Conservation (phyloP, 2,888 invertebrate genomes). For the Conus canariensis region DNA sequence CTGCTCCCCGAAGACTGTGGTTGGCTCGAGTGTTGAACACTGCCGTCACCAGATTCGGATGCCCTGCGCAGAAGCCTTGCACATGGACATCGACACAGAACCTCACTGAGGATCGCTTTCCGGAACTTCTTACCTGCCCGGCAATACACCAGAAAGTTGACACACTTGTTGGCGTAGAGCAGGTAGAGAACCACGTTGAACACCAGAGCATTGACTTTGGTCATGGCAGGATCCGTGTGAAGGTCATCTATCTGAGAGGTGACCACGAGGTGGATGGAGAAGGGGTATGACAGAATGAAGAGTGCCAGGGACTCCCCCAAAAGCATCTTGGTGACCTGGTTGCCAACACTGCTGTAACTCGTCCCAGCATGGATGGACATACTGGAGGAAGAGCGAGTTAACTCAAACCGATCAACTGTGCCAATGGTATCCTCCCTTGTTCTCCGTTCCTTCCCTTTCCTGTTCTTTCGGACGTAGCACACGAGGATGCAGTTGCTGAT, state of each 20-base stretch:
- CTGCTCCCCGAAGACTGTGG: neutral
- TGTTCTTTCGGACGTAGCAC: conserved; percentile 48
- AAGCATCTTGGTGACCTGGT: conserved; percentile 63
- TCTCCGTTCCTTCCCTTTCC: neutral
- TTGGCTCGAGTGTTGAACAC: neutral
- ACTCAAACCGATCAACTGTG: neutral
- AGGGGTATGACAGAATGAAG: conserved; percentile 64
- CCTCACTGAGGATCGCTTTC: conserved; percentile 49
- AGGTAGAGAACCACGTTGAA: conserved; percentile 67
- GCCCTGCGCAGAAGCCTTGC: neutral
- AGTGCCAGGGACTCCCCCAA: conserved; percentile 64
- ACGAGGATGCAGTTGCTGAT: conserved; percentile 63
- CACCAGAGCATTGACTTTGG: conserved; percentile 54
- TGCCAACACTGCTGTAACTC: conserved; percentile 41
- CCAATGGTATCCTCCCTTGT: conserved; percentile 2
- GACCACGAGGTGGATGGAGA: conserved; percentile 59
- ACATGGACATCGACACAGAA: conserved; percentile 1
- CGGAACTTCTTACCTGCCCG: conserved; percentile 63
- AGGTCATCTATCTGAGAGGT: conserved; percentile 52
- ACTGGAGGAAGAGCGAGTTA: neutral
- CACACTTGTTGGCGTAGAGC: conserved; percentile 67
- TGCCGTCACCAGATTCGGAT: neutral
- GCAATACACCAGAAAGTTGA: conserved; percentile 65
- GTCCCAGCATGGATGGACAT: conserved; percentile 27
- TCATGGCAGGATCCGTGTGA: conserved; percentile 53